Evolutionary conservation across 1,140 invertebrate species (phyloP), one percentile per base, ranked within the genome.

Genomic region (Drosophila orosa): DNA sequence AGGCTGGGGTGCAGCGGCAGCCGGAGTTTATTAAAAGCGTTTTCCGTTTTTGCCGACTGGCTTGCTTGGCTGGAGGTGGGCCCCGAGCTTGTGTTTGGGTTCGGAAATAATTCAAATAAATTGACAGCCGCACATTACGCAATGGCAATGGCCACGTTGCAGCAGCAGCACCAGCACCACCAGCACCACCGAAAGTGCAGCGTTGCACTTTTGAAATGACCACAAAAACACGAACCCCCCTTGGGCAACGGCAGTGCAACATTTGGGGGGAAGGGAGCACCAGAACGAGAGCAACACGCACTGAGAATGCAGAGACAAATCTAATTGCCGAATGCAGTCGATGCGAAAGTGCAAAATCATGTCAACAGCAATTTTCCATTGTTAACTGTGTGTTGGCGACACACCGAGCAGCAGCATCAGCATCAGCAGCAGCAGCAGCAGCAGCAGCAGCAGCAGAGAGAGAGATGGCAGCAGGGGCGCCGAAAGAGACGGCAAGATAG

Each of bases 271-370:
- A 44, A 7, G 47, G 25, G 29, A n/a, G 19, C 17, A 22, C 19
- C 19, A 54, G 79, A 57, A 61, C 35, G 24, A 65, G 58, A 50
- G 58, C 71, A 56, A 74, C 52, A 74, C 56, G 61, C 60, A 74
- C 55, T 45, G 59, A 75, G 71, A 65, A 57, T 66, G 60, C 37
- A 87, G 83, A 66, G 83, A 87, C 65, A 89, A 84, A 87, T 90
- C 90, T 91, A 91, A 91, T 91, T 91, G 90, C 90, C 83, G 90
- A 91, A 91, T 91, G 90, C 90, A 91, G 90, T 91, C 90, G 78
- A 91, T 90, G 81, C 83, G 78, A 91, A 91, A 91, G 90, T 91
- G 90, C 90, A 91, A 91, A 91, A 91, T 91, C 90, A 91, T 91
- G 90, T 91, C 90, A 91, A 90, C 90, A 91, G 84, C 87, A 91